A percentile compares a stretch with the other conserved stretches of the same genome.
These are phyloP conservation scores for Smutsia temminckii DNA, from an alignment of 2,797 vertebrate species.

Conservation along the genomic window DNA sequence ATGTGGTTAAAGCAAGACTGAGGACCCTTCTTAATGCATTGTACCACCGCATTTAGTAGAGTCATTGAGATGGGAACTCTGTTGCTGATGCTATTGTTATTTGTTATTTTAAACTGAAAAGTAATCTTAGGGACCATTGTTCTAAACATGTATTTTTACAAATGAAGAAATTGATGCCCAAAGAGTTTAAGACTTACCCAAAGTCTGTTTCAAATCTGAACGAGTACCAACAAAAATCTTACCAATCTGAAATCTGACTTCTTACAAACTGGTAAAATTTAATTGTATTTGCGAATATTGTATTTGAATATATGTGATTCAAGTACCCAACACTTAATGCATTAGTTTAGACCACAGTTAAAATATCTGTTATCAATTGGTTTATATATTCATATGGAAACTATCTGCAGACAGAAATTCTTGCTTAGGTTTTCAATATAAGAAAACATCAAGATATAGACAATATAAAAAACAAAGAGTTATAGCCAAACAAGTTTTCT, in stretches of 20 bases:
- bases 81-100: neutral
- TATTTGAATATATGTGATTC: neutral
- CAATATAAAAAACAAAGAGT: neutral
- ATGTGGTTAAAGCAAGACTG: neutral
- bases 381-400: neutral
- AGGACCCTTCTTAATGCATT: neutral
- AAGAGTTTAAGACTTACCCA: neutral
- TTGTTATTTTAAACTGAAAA: neutral
- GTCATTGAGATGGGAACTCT: neutral
- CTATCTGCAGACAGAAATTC: neutral
- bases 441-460: neutral
- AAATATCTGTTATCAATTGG: neutral
- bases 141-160: constrained; percentile 8
- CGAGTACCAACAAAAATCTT: neutral
- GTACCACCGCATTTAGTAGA: neutral
- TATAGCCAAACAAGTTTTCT: neutral
- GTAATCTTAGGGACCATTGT: neutral
- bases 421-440: neutral
- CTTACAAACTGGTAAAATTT: neutral
- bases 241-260: constrained; percentile 12
- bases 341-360: neutral
- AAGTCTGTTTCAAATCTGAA: neutral
- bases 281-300: constrained; percentile 1
- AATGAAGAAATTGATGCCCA: neutral
- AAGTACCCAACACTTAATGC: neutral